Percentiles rank a stretch among this genome's conserved stretches.
These are phyloP conservation scores for Hyppa rectilinea DNA, from an alignment of 2,888 invertebrate species.

Conservation along the genomic window DNA sequence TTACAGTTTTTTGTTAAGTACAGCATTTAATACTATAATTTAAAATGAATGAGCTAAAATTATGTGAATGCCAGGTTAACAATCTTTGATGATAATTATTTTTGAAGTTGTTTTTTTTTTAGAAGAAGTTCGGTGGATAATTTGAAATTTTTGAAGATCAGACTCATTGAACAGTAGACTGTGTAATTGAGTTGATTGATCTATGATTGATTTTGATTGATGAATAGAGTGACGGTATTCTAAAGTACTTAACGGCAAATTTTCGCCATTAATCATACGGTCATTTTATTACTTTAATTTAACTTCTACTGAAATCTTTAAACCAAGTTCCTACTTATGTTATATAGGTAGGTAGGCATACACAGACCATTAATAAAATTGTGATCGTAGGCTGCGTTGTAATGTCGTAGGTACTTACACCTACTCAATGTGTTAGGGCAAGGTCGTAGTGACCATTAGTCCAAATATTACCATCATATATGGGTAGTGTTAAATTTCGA, in stretches of 20 bases:
- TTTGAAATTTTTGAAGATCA: background rate
- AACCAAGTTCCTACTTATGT: background rate
- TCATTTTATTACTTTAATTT: background rate
- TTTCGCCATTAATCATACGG: background rate
- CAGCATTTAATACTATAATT: slow-evolving; percentile 17
- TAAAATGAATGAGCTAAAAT: slow-evolving; percentile 19
- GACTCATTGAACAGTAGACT: background rate
- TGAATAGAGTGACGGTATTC: background rate
- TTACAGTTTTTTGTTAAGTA: slow-evolving; percentile 12
- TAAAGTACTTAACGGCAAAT: background rate
- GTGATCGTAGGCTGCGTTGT: slow-evolving; percentile 9
- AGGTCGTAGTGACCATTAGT: slow-evolving; percentile 28
- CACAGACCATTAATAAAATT: background rate
- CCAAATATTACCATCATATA: background rate
- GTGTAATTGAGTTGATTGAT: background rate
- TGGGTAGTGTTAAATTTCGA: slow-evolving; percentile 7
- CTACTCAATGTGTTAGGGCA: slow-evolving; percentile 25
- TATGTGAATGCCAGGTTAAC: slow-evolving; percentile 9
- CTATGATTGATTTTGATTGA: background rate
- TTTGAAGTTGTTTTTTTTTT: background rate
- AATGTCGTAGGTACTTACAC: slow-evolving; percentile 1
- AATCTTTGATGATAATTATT: slow-evolving; percentile 1
- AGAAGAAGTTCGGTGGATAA: too few relatives aligned
- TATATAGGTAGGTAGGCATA: background rate
- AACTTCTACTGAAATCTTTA: background rate